Percentiles rank a stretch among this genome's conserved stretches.
Evolutionary conservation across 2,113 vertebrate species (phyloP).

Genomic region (Tapirus terrestris): DNA sequence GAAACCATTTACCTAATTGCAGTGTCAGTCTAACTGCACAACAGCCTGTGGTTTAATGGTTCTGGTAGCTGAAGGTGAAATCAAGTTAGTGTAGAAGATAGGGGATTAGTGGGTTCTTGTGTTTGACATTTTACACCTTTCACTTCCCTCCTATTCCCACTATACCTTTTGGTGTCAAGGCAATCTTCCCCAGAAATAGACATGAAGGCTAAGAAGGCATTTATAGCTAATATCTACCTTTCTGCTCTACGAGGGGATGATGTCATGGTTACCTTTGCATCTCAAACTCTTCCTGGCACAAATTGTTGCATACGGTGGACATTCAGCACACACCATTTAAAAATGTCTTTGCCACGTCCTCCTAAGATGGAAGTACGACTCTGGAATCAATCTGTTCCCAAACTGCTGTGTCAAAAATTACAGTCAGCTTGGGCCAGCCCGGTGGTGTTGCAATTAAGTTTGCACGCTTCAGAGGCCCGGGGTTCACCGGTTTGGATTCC

Average conservation of each 20-base stretch:
- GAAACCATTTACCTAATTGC: constrained; percentile 48
- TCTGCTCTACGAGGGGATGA: not conserved
- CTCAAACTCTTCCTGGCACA: not conserved
- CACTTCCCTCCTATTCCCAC: not conserved
- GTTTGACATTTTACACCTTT: not conserved
- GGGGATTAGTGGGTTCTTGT: not conserved
- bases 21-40: not conserved
- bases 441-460: no score
- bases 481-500: no score
- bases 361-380: not conserved
- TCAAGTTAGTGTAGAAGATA: not conserved
- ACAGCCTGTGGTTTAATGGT: not conserved
- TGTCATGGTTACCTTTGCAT: not conserved
- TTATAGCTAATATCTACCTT: not conserved
- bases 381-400: not conserved
- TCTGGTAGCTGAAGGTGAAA: not conserved
- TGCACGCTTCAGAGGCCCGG: no score
- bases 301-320: not conserved
- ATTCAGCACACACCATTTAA: not conserved
- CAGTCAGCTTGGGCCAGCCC: not conserved
- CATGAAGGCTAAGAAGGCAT: not conserved
- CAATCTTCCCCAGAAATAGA: not conserved
- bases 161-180: not conserved
- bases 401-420: constrained; percentile 28
- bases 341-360: not conserved